Percentiles rank a stretch among this genome's conserved stretches.
phyloP scores from a whole-genome alignment of 2,113 vertebrate species.

The Campylorhamphus procurvoides region DNA sequence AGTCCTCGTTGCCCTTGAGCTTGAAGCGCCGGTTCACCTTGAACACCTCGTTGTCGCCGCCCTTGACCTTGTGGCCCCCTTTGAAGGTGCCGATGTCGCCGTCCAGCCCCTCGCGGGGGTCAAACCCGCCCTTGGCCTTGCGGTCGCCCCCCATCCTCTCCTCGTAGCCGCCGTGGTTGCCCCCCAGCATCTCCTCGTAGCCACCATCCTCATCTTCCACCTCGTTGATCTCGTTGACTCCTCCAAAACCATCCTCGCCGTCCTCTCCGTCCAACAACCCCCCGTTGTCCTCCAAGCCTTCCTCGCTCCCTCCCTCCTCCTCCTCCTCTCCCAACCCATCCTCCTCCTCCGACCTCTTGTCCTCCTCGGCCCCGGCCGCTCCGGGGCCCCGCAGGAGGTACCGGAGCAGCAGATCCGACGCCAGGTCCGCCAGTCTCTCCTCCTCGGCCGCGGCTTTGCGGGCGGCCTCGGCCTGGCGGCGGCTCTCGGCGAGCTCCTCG shows the following conservation, averaged over 20 bases:
- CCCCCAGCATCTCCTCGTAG: no score
- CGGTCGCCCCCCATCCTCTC: neutral
- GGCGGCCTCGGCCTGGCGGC: neutral
- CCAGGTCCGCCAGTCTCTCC: neutral
- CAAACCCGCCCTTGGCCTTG: no score
- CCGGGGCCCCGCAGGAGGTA: neutral
- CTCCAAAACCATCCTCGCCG: neutral
- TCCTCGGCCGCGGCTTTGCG: neutral
- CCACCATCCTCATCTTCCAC: no score
- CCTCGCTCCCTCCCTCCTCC: neutral
- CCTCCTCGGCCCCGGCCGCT: neutral
- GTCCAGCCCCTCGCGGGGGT: no score
- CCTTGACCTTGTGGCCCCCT: neutral
- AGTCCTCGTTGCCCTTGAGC: neutral
- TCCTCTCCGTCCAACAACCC: neutral
- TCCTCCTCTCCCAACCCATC: neutral
- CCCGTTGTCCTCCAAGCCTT: no score
- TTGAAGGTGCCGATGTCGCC: neutral
- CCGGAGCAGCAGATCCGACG: neutral
- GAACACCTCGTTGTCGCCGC: neutral
- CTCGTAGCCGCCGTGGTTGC: no score
- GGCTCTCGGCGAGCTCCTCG: neutral
- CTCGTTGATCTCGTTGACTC: no score
- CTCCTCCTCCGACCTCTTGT: neutral
- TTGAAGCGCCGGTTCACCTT: neutral